Conservation (phyloP, 2,888 invertebrate genomes). For the Drosophila suboccidentalis region DNA sequence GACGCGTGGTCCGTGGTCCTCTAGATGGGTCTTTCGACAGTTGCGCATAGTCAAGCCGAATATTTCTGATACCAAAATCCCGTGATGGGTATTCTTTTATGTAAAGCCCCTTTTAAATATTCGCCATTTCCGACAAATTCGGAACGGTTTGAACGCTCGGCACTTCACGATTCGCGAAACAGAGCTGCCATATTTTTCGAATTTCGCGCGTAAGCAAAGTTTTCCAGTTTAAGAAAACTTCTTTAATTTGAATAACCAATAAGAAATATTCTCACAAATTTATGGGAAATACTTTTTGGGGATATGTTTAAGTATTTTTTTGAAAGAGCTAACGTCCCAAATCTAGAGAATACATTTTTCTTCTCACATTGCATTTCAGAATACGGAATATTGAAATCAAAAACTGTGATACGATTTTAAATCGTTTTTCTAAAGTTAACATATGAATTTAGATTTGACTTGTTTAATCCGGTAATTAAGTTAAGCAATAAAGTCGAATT, state of each 20-base stretch:
- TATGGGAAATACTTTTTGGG: background rate
- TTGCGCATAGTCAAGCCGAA: background rate
- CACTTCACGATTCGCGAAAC: background rate
- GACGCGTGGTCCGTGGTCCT: background rate
- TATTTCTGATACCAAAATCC: background rate
- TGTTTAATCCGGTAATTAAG: background rate
- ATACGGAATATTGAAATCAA: background rate
- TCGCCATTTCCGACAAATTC: background rate
- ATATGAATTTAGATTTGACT: background rate
- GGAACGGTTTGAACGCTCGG: background rate
- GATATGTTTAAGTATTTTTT: background rate
- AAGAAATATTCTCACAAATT: background rate
- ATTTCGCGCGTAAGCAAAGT: background rate
- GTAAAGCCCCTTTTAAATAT: background rate
- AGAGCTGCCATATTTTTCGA: background rate
- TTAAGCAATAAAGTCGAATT: constrained; percentile 1
- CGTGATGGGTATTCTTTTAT: background rate
- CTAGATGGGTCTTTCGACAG: background rate
- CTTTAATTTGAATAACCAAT: too few relatives aligned
- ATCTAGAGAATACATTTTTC: background rate
- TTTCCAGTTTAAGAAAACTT: background rate
- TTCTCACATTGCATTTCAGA: background rate
- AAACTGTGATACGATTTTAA: background rate
- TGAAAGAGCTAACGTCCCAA: background rate
- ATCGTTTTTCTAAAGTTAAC: background rate